Evolutionary conservation across 1,140 invertebrate genomes (phyloP).

Genomic region (Drosophila mauritiana): DNA sequence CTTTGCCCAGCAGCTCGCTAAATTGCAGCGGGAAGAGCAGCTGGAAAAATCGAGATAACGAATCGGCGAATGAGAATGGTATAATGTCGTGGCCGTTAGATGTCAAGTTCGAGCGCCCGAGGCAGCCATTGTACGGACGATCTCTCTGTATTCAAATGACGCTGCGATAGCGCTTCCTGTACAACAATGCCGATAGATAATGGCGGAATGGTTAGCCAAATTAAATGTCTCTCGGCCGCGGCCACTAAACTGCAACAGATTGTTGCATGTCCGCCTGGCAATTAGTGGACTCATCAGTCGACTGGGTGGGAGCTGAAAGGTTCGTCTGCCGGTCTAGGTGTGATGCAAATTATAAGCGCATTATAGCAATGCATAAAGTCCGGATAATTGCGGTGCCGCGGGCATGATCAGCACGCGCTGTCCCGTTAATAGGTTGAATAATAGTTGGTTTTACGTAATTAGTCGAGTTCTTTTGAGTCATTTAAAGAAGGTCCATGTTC

Average conservation of each 20-base stretch:
- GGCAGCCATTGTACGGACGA: conserved; percentile 52
- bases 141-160: conserved; percentile 29
- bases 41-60: conserved; percentile 85
- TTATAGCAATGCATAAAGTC: conserved; percentile 30
- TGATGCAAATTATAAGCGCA: conserved; percentile 47
- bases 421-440: conserved; percentile 16
- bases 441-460: conserved; percentile 2
- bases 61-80: conserved; percentile 32
- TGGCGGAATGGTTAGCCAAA: conserved; percentile 62
- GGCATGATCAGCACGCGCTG: conserved; percentile 45
- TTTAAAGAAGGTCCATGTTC: neutral
- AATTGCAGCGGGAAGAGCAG: conserved; percentile 95
- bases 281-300: conserved; percentile 41
- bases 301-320: conserved; percentile 21
- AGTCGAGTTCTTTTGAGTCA: neutral
- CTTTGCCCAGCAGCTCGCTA: conserved; percentile 89
- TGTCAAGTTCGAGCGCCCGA: conserved; percentile 63
- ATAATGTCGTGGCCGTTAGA: conserved; percentile 47
- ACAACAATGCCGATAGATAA: conserved; percentile 52
- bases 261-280: conserved; percentile 38
- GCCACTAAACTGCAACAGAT: conserved; percentile 55
- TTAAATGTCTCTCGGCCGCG: conserved; percentile 49
- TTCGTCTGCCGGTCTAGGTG: conserved; percentile 19
- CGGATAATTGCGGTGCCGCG: conserved; percentile 36
- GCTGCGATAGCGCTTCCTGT: conserved; percentile 63